A percentile compares a stretch with the other conserved stretches of the same genome.
Evolutionary conservation across 2,888 invertebrate species (phyloP).

Genomic region (Caenorhabditis sulstoni): DNA sequence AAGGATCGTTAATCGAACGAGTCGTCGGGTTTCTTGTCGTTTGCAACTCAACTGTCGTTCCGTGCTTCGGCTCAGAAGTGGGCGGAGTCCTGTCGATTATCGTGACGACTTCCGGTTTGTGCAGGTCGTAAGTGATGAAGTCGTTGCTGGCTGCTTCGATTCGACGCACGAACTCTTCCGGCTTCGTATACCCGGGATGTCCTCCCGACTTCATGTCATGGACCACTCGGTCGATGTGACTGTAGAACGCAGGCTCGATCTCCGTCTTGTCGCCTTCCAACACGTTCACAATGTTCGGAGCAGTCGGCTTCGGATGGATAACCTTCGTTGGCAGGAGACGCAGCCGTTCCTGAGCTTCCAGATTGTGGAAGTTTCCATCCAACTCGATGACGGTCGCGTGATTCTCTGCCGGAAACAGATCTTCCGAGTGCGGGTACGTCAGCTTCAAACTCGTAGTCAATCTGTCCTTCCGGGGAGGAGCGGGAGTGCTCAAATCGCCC

Average conservation of each 20-base stretch:
- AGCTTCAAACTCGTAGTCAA: slow-evolving; percentile 41
- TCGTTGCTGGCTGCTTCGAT: slow-evolving; percentile 54
- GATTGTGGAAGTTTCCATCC: slow-evolving; percentile 29
- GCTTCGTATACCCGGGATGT: slow-evolving; percentile 50
- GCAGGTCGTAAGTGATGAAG: slow-evolving; percentile 49
- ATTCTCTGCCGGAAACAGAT: slow-evolving; percentile 39
- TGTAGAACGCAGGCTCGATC: slow-evolving; percentile 52
- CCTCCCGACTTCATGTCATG: slow-evolving; percentile 52
- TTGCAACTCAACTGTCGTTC: not conserved
- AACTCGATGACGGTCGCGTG: slow-evolving; percentile 29
- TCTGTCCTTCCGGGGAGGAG: slow-evolving; percentile 34
- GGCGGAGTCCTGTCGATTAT: slow-evolving; percentile 43
- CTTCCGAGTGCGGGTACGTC: slow-evolving; percentile 53
- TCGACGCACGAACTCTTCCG: slow-evolving; percentile 52
- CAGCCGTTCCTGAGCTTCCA: slow-evolving; percentile 11
- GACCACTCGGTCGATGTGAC: slow-evolving; percentile 55
- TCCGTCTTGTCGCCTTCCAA: slow-evolving; percentile 47
- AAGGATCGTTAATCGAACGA: slow-evolving; percentile 59
- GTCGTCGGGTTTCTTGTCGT: slow-evolving; percentile 28
- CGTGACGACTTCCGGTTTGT: slow-evolving; percentile 46
- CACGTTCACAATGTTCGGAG: slow-evolving; percentile 47
- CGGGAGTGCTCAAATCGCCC: slow-evolving; percentile 42
- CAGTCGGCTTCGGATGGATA: slow-evolving; percentile 11
- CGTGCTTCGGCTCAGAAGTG: slow-evolving; percentile 7
- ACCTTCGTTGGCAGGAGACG: not conserved